Evolutionary conservation across 2,888 invertebrate genomes (phyloP), one percentile per base, ranked within the genome.

Genomic region (Lasiommata megera): DNA sequence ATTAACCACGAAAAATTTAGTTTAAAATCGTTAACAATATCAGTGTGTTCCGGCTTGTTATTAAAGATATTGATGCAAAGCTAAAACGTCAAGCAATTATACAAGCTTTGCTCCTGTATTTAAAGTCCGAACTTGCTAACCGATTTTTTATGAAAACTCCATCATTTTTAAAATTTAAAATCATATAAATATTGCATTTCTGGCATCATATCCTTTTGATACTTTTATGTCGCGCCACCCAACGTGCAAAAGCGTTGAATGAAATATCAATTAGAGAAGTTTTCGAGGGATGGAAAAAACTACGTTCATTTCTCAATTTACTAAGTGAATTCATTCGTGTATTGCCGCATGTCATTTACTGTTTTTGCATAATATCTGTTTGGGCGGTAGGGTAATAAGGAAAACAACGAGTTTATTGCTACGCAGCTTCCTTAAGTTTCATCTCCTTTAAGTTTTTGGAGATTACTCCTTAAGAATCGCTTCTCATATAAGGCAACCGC

Each of bases 251-350:
- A 79, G 77, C 79, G 77, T 77, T 83, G 87, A 83, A 85, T 87
- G 82, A 87, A 86, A 87, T 88, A 87, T 88, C 87, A 89, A 89
- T 89, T 88, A 87, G 84, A 84, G 77, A 78, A 81, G 70, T 79
- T 83, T 84, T 82, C 79, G 73, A 34, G 67, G 61, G 71, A 66
- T 68, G 72, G 81, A 84, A 82, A 38, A 84, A 83, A 79, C 76
- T 76, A 69, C 74, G 74, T 86, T 86, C 82, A 88, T 80, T 84
- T 89, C 87, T 88, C 86, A 88, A 88, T 88, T 88, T 84, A 66
- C 69, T 71, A 71, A 89, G 85, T 87, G 85, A 87, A 81, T 83
- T 76, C 80, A 79, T 76, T 64, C 71, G 74, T 72, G 72, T 80
- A 82, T 82, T 77, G 80, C 76, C 71, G 82, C 80, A 85, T 83